A percentile compares a stretch with the other conserved stretches of the same genome.
Conservation (phyloP, 2,797 vertebrate species). For the Sebastolobus altivelis region DNA sequence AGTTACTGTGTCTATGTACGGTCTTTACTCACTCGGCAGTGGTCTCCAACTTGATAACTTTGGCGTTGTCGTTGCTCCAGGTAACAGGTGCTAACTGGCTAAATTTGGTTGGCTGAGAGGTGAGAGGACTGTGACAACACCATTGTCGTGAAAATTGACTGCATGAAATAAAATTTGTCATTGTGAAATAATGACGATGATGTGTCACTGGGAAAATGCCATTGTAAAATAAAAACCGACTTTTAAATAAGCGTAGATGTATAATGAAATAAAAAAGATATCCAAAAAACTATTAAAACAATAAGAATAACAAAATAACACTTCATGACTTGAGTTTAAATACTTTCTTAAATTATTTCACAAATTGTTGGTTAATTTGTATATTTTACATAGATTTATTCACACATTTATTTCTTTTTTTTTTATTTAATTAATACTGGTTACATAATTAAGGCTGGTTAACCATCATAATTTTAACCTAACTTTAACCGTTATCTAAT, state of each 20-base stretch:
- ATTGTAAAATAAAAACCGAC: background rate
- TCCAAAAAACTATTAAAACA: background rate
- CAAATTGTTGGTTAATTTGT: background rate
- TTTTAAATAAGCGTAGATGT: background rate
- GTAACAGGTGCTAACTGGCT: background rate
- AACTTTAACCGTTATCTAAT: slow-evolving; percentile 9
- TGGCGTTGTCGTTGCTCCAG: background rate
- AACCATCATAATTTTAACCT: background rate
- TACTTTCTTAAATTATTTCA: background rate
- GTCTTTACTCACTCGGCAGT: background rate
- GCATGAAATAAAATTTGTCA: background rate
- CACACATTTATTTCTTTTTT: background rate
- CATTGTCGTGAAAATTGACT: background rate
- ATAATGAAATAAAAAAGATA: background rate
- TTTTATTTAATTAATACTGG: background rate
- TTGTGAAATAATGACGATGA: background rate
- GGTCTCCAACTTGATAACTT: background rate
- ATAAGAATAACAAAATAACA: background rate
- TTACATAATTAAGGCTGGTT: background rate
- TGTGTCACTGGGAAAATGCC: background rate
- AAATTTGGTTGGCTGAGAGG: background rate
- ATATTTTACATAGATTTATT: slow-evolving; percentile 1
- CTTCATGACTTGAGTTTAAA: background rate
- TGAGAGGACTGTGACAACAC: background rate
- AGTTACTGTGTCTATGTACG: background rate